These are phyloP conservation scores for Anarhynchus alexandrinus DNA, from an alignment of 2,113 vertebrate genomes.

Conservation along the genomic window DNA sequence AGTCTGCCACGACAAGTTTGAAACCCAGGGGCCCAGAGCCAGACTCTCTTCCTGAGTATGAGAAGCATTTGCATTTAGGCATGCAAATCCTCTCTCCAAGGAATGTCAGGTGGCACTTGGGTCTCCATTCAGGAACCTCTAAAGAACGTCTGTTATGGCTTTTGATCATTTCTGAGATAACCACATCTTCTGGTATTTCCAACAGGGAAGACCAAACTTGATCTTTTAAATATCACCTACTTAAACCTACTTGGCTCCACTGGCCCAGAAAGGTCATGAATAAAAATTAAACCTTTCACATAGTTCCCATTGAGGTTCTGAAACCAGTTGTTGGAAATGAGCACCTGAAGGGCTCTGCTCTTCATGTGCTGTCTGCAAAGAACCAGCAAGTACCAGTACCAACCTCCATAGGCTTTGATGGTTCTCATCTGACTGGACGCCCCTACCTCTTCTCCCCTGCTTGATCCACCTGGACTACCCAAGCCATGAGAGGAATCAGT, in stretches of 20 bases:
- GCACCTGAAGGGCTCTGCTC: neutral
- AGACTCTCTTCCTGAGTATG: neutral
- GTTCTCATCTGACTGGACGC: neutral
- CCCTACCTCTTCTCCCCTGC: neutral
- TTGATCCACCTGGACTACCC: neutral
- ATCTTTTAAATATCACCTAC: neutral
- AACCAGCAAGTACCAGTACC: neutral
- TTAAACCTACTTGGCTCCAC: neutral
- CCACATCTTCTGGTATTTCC: neutral
- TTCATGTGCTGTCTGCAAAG: neutral
- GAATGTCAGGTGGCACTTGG: neutral
- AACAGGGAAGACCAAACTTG: neutral
- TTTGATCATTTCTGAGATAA: neutral
- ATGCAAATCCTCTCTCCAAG: neutral
- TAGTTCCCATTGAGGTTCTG: neutral
- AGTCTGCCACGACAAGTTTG: neutral
- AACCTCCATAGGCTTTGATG: neutral
- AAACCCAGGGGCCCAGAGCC: neutral
- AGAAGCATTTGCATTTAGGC: neutral
- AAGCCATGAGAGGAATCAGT: neutral
- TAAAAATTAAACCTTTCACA: neutral
- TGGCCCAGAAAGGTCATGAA: neutral
- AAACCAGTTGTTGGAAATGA: neutral
- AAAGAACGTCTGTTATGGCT: neutral
- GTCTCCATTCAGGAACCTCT: neutral